Conservation (phyloP, 2,797 vertebrate genomes). For the Tangara arthus region DNA sequence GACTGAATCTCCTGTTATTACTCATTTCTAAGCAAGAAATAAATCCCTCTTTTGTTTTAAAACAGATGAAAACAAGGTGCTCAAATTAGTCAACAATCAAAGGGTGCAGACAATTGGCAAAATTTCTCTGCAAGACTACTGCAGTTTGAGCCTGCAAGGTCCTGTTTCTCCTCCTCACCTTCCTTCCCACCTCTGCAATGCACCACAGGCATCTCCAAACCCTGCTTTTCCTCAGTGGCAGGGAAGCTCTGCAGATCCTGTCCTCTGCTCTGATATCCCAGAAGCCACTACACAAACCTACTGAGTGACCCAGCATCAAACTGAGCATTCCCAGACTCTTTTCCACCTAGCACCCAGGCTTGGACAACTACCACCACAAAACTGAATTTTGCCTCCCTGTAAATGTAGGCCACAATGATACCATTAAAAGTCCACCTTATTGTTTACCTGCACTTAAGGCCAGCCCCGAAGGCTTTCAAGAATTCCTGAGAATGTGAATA, state of each 20-base stretch:
- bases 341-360: too few relatives aligned
- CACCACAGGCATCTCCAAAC: background rate
- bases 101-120: background rate
- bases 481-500: background rate
- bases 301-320: background rate
- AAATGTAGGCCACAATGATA: background rate
- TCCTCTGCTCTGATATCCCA: background rate
- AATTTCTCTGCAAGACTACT: background rate
- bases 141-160: background rate
- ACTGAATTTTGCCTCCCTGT: background rate
- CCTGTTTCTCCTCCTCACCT: background rate
- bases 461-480: background rate
- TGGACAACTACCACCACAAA: background rate
- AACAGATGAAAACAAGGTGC: background rate
- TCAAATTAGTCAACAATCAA: background rate
- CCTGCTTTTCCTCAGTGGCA: rapidly evolving
- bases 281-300: background rate
- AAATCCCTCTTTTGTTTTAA: background rate
- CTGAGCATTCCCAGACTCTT: background rate
- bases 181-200: background rate
- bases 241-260: background rate
- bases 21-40: background rate
- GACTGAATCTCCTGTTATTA: background rate
- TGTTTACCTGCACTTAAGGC: background rate
- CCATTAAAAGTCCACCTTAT: background rate